These are phyloP conservation scores for Podargus strigoides DNA, from an alignment of 2,797 vertebrate species.

Conservation along the genomic window DNA sequence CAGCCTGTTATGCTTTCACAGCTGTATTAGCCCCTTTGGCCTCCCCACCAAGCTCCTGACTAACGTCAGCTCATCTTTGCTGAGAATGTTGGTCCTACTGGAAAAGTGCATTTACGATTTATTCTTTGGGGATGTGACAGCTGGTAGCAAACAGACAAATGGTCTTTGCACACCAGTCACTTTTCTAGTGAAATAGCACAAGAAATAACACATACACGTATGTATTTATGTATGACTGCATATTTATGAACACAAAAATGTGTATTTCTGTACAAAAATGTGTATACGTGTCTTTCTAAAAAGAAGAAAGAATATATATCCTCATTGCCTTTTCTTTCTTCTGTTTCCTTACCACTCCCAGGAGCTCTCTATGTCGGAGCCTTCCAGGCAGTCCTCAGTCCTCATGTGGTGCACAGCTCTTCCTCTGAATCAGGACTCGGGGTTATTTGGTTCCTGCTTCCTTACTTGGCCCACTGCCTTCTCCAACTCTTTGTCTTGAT, in stretches of 20 bases:
- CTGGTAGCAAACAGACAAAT: neutral
- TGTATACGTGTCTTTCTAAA: neutral
- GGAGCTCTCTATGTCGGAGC: neutral
- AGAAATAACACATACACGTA: neutral
- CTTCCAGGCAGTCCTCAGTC: neutral
- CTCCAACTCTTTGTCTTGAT: neutral
- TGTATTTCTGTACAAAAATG: neutral
- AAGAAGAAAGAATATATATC: neutral
- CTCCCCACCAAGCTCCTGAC: conserved; percentile 15
- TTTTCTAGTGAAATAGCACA: neutral
- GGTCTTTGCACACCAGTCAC: neutral
- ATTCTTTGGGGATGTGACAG: neutral
- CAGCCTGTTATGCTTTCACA: conserved; percentile 33
- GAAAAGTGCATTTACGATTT: conserved; percentile 30
- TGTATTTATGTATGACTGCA: neutral
- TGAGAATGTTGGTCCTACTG: neutral
- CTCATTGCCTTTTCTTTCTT: neutral
- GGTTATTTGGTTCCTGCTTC: neutral
- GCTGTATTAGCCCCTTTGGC: conserved; percentile 28
- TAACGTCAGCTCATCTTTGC: neutral
- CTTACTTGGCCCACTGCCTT: conserved; percentile 6
- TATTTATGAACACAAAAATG: neutral
- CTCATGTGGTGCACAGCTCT: neutral
- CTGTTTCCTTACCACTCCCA: neutral
- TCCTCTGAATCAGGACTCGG: neutral